Evolutionary conservation across 2,113 vertebrate species (phyloP), one percentile per base, ranked within the genome.

Genomic region (Meles meles): DNA sequence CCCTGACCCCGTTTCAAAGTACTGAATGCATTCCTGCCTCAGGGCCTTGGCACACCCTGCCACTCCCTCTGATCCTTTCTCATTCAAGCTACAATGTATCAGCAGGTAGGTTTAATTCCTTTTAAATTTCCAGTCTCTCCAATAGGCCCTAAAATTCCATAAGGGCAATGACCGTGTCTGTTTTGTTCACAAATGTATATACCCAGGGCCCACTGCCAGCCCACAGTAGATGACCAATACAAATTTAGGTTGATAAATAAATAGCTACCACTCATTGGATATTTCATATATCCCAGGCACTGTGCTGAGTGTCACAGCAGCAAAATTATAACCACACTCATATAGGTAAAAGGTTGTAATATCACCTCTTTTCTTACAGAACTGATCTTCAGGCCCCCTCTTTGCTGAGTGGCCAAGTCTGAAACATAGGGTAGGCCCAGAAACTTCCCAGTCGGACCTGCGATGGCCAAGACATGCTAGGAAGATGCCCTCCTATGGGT

Each of bases 71-170:
- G 0, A 76, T 76, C 72, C 72, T 27, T 44, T 76, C 57, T 71
- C 76, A 34, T 25, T 76, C 81, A 4, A 34, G 49, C 47, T 8
- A 6, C 57, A 12, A 1, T 31, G 27, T 39, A 3, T 34, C 17
- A 0, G 9, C 4, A n/a, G 13, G 15, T 1, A 6, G 0, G 3
- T 31, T 37, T 23, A 3, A 18, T 21, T 74, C 17, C 61, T 93
- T 31, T 29, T 69, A 20, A 44, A 84, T 10, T 29, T 37, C 49
- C 79, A 20, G 27, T 37, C 44, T 95, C 77, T 87, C 6, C 18
- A 18, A 4, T 1, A 21, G 65, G 20, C 63, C 31, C 34, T 76
- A 39, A 55, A 31, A n/a, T 31, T 31, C 49, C 65, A 63, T 37
- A 34, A 13, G 57, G 29, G 8, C 39, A n/a, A 55, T 3, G 49